Conservation (phyloP, 2,113 vertebrate genomes). For the Pithys albifrons region DNA sequence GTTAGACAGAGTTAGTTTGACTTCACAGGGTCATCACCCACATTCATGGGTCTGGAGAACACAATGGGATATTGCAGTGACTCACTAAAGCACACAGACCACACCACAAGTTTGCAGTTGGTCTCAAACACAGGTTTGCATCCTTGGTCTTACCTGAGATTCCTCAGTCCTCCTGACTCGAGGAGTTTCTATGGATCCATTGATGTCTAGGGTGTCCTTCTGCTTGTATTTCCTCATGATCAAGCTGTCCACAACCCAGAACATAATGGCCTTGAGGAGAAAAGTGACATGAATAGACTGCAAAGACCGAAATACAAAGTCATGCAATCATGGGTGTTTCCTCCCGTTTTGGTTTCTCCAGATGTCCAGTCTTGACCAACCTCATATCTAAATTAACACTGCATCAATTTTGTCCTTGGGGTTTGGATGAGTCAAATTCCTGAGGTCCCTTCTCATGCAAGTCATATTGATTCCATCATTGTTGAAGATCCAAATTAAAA, state of each 20-base stretch:
- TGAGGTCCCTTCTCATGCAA: background rate
- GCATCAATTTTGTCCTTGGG: background rate
- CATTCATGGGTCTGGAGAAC: background rate
- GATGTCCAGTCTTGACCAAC: background rate
- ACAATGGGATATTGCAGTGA: fast-evolving
- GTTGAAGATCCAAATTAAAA: background rate
- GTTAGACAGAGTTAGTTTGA: background rate
- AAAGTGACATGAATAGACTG: background rate
- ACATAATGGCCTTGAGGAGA: constrained; percentile 78
- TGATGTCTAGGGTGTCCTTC: constrained; percentile 56
- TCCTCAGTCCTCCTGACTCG: constrained; percentile 64
- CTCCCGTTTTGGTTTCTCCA: background rate
- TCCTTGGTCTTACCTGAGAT: constrained; percentile 69
- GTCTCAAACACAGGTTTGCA: background rate
- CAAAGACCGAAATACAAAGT: background rate
- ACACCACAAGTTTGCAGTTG: background rate
- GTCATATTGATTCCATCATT: background rate
- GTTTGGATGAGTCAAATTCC: background rate
- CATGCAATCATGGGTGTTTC: background rate
- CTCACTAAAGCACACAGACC: background rate
- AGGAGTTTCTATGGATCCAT: constrained; percentile 44
- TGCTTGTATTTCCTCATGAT: constrained; percentile 82
- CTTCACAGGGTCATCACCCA: background rate
- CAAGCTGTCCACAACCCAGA: constrained; percentile 84
- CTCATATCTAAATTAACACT: background rate